Evolutionary conservation across 2,888 invertebrate species (phyloP).

Genomic region (Philereme vetulata): DNA sequence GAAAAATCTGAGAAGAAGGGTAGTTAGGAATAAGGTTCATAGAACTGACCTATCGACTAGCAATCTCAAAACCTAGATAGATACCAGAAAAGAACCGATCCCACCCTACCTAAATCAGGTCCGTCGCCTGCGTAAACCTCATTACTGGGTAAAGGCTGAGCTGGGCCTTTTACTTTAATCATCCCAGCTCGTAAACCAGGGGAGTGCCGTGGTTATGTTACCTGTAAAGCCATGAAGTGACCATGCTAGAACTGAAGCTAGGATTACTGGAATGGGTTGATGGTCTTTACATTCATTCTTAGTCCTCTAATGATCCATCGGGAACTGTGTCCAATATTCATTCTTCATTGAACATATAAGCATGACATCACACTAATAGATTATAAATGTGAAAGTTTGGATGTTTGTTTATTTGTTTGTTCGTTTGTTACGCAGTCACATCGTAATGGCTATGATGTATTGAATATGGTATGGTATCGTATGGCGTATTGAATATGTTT

Average conservation of each 20-base stretch:
- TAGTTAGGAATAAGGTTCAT: neutral
- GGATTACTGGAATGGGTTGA: neutral
- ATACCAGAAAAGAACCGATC: conserved; percentile 4
- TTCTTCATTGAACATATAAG: too few species aligned
- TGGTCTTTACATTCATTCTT: neutral
- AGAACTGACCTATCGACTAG: neutral
- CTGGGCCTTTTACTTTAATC: conserved; percentile 45
- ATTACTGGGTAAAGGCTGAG: conserved; percentile 32
- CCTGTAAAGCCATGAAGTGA: conserved; percentile 20
- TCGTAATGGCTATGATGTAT: too few species aligned
- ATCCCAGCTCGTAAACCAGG: conserved; percentile 44
- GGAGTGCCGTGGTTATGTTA: conserved; percentile 43
- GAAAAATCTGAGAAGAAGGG: too few species aligned
- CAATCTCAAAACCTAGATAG: neutral
- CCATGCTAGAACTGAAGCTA: conserved; percentile 2
- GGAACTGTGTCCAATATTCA: too few species aligned
- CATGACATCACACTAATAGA: too few species aligned
- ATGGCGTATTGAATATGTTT: too few species aligned
- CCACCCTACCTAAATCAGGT: conserved; percentile 20
- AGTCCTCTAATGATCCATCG: too few species aligned
- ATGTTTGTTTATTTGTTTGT: too few species aligned
- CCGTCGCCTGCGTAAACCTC: conserved; percentile 27
- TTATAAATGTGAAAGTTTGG: too few species aligned
- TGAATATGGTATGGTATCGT: too few species aligned
- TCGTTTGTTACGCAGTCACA: too few species aligned